Percentiles rank a stretch among this genome's conserved stretches.
Evolutionary conservation across 1,140 invertebrate species (phyloP).

Genomic region (Scaptomyza montana): DNA sequence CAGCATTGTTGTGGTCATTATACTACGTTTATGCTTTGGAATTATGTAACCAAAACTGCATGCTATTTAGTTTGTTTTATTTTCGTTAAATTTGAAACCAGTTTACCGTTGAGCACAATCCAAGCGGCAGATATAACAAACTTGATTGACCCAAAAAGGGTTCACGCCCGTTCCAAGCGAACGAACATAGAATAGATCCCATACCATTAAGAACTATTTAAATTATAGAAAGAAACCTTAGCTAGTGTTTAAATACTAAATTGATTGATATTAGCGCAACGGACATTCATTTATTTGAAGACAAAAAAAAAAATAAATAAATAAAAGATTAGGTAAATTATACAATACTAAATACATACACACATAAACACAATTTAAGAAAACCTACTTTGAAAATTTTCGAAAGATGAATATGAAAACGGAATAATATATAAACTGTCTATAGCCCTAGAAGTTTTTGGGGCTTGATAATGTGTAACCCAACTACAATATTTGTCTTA

Average conservation of each 20-base stretch:
- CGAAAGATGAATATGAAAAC: conserved; percentile 2
- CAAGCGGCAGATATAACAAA: conserved; percentile 15
- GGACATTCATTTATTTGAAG: conserved; percentile 76
- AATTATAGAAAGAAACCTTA: conserved; percentile 36
- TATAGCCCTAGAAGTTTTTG: conserved; percentile 14
- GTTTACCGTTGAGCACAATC: too few relatives aligned
- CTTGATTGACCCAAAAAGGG: background rate
- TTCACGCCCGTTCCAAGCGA: conserved; percentile 14
- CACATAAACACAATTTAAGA: conserved; percentile 1
- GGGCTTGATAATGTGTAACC: conserved; percentile 13
- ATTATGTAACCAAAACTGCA: conserved; percentile 5
- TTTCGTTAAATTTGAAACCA: background rate
- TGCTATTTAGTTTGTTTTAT: background rate
- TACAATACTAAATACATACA: conserved; percentile 48
- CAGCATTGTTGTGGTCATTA: background rate
- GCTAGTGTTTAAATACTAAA: conserved; percentile 72
- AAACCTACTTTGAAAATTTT: conserved; percentile 45
- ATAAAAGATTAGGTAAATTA: conserved; percentile 62
- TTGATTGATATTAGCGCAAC: conserved; percentile 74
- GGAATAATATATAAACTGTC: conserved; percentile 15
- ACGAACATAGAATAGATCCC: conserved; percentile 14
- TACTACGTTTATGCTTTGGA: background rate
- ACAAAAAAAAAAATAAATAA: conserved; percentile 34
- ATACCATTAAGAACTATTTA: conserved; percentile 12
- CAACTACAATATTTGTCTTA: conserved; percentile 43